Evolutionary conservation across 2,113 vertebrate species (phyloP), one percentile per base, ranked within the genome.

Genomic region (Eublepharis macularius): DNA sequence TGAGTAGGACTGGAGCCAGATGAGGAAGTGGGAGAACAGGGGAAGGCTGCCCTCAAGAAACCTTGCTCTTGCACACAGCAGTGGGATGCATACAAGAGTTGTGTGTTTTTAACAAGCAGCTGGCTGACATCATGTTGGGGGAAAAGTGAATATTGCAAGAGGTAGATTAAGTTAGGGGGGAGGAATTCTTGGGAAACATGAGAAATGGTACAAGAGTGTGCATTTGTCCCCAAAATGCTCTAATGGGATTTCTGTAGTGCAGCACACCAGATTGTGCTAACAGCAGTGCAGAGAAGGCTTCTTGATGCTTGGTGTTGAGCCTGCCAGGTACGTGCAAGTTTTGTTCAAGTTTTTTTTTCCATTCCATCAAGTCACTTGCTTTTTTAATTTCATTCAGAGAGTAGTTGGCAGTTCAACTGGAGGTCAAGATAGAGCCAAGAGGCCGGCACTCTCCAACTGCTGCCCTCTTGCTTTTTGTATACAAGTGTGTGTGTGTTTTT

Each of bases 171-270:
- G 79, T 57, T 26, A 34, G 43, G 32, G 57, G 17, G 12, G 69
- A n/a, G n/a, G n/a, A n/a, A 43, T 57, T 70, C 14, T 79, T 26
- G 11, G 49, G 72, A 80, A 80, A n/a, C 3, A 12, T 41, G 82
- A 26, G 68, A 34, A 76, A 68, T 34, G 0, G 72, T 49, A 11
- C 54, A 47, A 43, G 36, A 60, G 4, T 26, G 1, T 72, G 17
- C 6, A 17, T 72, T 51, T 19, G 34, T 73, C 87, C 70, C 43
- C 54, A 57, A 69, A 69, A 17, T 43, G 63, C 24, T 45, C 49
- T 1, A 0, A 21, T 41, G 51, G 39, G 0, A 0, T 36, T 2
- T 1, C 76, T 69, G 66, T 36, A 49, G 21, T 0, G 32, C 69
- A 68, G 4, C 0, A 0, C 60, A 39, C 49, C 68, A 16, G 3